Evolutionary conservation across 2,113 vertebrate genomes (phyloP).

Genomic region (Salvelinus alpinus): DNA sequence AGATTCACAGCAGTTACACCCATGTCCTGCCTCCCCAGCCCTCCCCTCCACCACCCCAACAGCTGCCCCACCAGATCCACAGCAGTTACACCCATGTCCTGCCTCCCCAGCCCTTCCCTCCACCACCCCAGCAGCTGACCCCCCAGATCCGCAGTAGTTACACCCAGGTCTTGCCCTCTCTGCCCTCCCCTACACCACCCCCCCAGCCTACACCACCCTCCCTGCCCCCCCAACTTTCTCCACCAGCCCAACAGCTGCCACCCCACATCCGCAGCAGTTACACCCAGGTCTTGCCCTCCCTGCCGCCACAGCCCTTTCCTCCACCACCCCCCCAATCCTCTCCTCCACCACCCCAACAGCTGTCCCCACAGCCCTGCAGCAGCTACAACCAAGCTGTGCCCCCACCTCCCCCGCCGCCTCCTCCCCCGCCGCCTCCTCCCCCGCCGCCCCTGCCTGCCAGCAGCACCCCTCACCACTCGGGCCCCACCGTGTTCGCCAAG

Average conservation of each 20-base stretch:
- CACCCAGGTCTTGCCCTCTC: constrained; percentile 31
- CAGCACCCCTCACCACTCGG: constrained; percentile 70
- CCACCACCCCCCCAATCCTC: constrained; percentile 24
- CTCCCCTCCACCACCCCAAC: constrained; percentile 34
- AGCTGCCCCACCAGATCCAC: constrained; percentile 1
- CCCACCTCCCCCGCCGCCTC: constrained; percentile 63
- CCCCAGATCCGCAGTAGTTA: not conserved
- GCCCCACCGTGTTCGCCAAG: constrained; percentile 82
- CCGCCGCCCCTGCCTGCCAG: constrained; percentile 55
- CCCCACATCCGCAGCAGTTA: not conserved
- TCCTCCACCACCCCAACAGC: constrained; percentile 13
- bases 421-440: constrained; percentile 70
- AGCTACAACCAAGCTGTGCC: constrained; percentile 11
- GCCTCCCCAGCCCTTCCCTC: not conserved
- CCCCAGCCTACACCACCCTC: constrained; percentile 40
- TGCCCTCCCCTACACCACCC: constrained; percentile 13
- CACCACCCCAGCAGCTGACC: constrained; percentile 1
- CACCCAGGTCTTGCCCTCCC: constrained; percentile 29
- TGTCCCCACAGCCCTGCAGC: constrained; percentile 6
- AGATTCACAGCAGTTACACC: not conserved
- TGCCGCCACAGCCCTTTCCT: constrained; percentile 25
- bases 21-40: constrained; percentile 15
- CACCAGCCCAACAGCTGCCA: constrained; percentile 1
- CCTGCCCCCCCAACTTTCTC: not conserved
- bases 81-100: not conserved